phyloP scores from a whole-genome alignment of 2,797 vertebrate genomes.

The Crenichthys baileyi region DNA sequence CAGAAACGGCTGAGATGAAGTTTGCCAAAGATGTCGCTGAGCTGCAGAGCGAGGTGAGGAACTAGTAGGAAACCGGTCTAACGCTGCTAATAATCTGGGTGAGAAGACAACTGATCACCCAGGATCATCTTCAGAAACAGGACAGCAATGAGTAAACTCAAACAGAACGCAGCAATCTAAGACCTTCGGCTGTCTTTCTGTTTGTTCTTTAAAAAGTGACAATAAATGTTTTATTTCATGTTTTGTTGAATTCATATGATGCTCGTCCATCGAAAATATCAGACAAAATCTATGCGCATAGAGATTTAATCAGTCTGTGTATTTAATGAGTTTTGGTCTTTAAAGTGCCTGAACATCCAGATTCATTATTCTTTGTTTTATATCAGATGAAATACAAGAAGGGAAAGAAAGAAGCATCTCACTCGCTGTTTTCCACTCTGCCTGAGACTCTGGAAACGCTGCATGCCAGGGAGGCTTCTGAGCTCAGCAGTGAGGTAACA shows the following conservation, averaged over 20 bases:
- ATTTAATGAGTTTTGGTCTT: fast-evolving
- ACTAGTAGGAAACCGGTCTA: fast-evolving
- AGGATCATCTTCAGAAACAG: neutral
- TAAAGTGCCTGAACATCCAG: neutral
- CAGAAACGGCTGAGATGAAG: slow-evolving; percentile 63
- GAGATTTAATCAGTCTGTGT: no score
- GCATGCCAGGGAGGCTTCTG: slow-evolving; percentile 84
- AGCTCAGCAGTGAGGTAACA: slow-evolving; percentile 87
- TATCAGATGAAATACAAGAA: slow-evolving; percentile 86
- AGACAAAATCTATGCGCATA: neutral
- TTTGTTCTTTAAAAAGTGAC: neutral
- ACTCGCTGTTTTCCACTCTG: slow-evolving; percentile 85
- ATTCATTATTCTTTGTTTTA: fast-evolving
- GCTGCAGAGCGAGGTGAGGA: slow-evolving; percentile 85
- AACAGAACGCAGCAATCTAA: neutral
- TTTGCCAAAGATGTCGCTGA: slow-evolving; percentile 63
- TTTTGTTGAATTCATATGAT: neutral
- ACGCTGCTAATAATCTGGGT: no score
- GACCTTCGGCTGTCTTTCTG: neutral
- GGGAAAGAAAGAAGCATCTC: slow-evolving; percentile 76
- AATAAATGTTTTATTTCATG: neutral
- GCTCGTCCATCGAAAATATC: neutral
- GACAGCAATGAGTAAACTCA: neutral
- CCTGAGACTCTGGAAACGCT: slow-evolving; percentile 87
- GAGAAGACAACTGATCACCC: no score